phyloP scores from a whole-genome alignment of 92 coral and sea anemone species.

The Bergia sp. region DNA sequence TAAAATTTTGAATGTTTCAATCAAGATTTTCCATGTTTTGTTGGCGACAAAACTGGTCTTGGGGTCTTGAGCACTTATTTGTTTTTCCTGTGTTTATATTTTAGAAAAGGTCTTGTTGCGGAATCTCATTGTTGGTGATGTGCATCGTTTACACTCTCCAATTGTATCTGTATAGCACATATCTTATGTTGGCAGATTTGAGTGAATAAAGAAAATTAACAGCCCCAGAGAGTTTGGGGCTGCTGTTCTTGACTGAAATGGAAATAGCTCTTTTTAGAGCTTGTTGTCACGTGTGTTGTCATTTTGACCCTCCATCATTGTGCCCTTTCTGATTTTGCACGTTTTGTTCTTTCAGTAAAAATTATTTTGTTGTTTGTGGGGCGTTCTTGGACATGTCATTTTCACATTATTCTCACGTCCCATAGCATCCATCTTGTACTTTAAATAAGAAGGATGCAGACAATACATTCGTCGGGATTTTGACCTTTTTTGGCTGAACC shows the following conservation, averaged over 20 bases:
- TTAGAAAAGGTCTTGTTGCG: background rate
- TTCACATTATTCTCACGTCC: background rate
- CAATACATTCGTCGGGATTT: background rate
- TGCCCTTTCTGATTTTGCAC: background rate
- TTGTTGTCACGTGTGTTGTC: background rate
- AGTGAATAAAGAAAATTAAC: background rate
- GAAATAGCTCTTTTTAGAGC: constrained; percentile 30
- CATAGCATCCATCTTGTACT: background rate
- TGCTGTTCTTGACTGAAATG: background rate
- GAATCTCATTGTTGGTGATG: background rate
- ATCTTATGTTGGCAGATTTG: background rate
- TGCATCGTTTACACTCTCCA: background rate
- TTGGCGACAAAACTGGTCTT: background rate
- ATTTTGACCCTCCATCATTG: background rate
- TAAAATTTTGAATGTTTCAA: too few species aligned
- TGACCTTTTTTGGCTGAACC: background rate
- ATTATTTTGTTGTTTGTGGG: background rate
- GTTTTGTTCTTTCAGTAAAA: background rate
- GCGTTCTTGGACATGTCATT: background rate
- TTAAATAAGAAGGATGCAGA: background rate
- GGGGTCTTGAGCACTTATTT: too few species aligned
- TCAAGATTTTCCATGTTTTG: background rate
- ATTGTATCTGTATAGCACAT: background rate
- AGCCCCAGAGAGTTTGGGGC: background rate
- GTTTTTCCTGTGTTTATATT: background rate